Evolutionary conservation across 2,888 invertebrate genomes (phyloP), one percentile per base, ranked within the genome.

Genomic region (Spilarctia lutea): DNA sequence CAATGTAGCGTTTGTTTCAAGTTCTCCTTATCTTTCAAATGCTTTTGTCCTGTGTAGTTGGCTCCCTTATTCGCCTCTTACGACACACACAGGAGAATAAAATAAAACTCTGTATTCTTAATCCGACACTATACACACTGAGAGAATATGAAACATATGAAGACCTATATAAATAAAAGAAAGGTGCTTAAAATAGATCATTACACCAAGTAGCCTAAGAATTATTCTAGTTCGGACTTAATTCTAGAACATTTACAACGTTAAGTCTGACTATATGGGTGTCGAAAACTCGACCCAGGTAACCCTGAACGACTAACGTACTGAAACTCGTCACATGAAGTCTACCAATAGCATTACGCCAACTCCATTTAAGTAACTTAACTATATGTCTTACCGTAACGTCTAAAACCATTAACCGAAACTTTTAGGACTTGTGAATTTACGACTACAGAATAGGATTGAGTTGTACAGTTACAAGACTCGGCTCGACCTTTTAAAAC

Each of bases 191-290:
- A 8, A 6, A 18, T 13, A 60, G 0, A 3, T 27, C 60, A 27
- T 60, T n/a, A 13, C 27, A 27, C 13, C 3, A 6, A 60, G 27
- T 1, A 30, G 18, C 6, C 63, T 7, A 63, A 18, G 0, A 63
- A 63, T 63, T 7, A 27, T 30, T 63, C 4, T 63, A 7, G 63
- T 63, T 18, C 8, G 63, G 63, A 16, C 63, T 18, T 16, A 63
- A 63, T 63, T 30, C 16, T 60, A 6, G 4, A 60, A 6, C 60
- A 60, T 27, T 27, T 60, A 30, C 20, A 27, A 52, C 33, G 3
- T 24, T 24, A 39, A 42, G 71, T 18, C 60, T 71, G 45, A 71
- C 71, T 71, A 60, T 71, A 45, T 63, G 42, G 45, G 27, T 71
- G 42, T 42, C 6, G 71, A 56, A 39, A 60, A 63, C 42, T 63